Evolutionary conservation across 2,113 vertebrate species (phyloP), one percentile per base, ranked within the genome.

Genomic region (Microtus richardsoni): DNA sequence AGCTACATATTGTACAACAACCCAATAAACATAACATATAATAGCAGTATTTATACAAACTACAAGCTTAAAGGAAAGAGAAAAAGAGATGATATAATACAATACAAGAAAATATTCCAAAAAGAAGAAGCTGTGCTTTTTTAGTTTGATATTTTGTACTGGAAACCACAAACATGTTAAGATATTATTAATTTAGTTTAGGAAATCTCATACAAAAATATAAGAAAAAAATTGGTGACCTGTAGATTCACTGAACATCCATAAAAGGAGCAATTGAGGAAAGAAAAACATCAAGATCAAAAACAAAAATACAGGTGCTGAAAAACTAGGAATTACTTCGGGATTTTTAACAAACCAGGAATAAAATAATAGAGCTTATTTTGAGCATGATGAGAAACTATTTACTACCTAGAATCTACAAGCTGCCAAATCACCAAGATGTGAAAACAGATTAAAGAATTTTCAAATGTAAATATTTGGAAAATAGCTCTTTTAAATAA

Each of bases 391-490:
- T 74, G 41, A 74, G 17, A 75, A 36, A 52, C 44, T 49, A 52
- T 64, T 83, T 89, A 28, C 36, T 22, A 54, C 19, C 44, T 83
- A 89, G 78, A 83, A 33, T 36, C 17, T 75, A 54, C 14, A 36
- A 21, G 33, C 54, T 94, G 78, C 54, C 54, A 94, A 75, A 66
- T 75, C 74, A 74, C 39, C 68, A 62, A 89, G 74, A 85, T 52
- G 10, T 41, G 24, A 54, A 89, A 86, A 64, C 17, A 92, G 19
- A 73, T 22, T 74, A 66, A 89, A 85, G 24, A 68, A 49, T 66
- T 74, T 80, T 89, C 33, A 80, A 54, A 66, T 79, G 30, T 47
- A 86, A 92, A 89, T 86, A 86, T 66, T 89, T 66, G 58, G 64
- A n/a, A 89, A 60, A 58, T 58, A 79, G 26, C 36, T 73, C 4